Evolutionary conservation across 2,113 vertebrate species (phyloP).

Genomic region (Phalacrocorax aristotelis): DNA sequence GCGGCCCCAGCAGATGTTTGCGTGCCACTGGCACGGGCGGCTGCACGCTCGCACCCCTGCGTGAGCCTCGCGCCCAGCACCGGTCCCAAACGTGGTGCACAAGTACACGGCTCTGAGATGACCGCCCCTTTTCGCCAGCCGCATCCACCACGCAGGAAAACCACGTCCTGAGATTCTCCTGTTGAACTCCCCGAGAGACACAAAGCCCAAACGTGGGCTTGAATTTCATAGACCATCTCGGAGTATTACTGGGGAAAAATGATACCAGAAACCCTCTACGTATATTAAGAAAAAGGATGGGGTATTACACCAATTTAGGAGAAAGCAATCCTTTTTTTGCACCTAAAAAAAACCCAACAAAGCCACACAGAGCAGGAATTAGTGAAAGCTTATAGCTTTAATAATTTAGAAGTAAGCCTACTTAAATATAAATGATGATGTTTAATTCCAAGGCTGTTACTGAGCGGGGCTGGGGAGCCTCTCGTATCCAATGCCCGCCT

Average conservation of each 20-base stretch:
- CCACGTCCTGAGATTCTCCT: neutral
- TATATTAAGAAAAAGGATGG: constrained; percentile 24
- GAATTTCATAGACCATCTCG: constrained; percentile 30
- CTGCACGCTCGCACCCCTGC: neutral
- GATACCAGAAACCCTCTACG: constrained; percentile 30
- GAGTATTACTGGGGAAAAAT: constrained; percentile 7
- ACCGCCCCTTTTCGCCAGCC: neutral
- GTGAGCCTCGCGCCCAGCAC: accelerated
- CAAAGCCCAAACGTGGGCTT: neutral
- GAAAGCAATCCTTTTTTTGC: neutral
- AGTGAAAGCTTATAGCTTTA: constrained; percentile 63
- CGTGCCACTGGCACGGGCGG: accelerated
- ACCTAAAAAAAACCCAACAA: neutral
- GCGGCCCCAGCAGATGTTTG: neutral
- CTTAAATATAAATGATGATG: constrained; percentile 68
- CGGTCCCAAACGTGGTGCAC: accelerated
- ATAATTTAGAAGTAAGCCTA: constrained; percentile 69
- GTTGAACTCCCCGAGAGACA: neutral
- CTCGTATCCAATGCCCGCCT: constrained; percentile 53
- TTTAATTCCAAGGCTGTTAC: constrained; percentile 68
- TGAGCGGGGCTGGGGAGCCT: constrained; percentile 62
- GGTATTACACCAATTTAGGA: constrained; percentile 40
- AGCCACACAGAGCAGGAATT: constrained; percentile 28
- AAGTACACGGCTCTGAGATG: accelerated
- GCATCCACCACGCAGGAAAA: neutral